Conservation (phyloP, 2,797 vertebrate genomes). For the Sebastes kiyomatsui region DNA sequence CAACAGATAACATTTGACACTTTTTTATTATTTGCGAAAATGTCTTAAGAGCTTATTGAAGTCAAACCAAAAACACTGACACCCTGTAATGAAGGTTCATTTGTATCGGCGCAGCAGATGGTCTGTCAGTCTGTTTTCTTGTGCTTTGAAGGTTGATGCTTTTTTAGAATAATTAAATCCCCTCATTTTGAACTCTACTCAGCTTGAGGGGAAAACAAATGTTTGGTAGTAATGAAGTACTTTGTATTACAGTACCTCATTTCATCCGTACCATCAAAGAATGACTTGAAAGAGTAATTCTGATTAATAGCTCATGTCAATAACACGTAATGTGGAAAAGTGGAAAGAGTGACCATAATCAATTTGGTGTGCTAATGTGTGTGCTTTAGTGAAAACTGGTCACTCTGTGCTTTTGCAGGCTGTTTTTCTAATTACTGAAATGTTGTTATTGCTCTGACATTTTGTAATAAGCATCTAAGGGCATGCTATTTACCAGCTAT, state of each 20-base stretch:
- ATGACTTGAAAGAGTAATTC: slow-evolving; percentile 8
- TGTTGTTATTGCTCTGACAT: slow-evolving; percentile 26
- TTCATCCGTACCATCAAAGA: slow-evolving; percentile 8
- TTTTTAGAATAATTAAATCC: slow-evolving; percentile 25
- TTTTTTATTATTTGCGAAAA: slow-evolving; percentile 25
- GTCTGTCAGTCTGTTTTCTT: slow-evolving; percentile 9
- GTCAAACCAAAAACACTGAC: slow-evolving; percentile 22
- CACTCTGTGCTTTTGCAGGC: not conserved
- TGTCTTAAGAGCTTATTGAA: slow-evolving; percentile 18
- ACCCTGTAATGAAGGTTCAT: slow-evolving; percentile 3
- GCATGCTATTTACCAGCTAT: not conserved
- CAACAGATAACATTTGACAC: not conserved
- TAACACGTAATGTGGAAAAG: slow-evolving; percentile 10
- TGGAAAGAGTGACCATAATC: slow-evolving; percentile 7
- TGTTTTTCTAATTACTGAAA: slow-evolving; percentile 19
- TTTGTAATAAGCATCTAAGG: slow-evolving; percentile 3
- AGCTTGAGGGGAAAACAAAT: not conserved
- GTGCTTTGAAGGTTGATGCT: slow-evolving; percentile 21
- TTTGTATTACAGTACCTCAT: slow-evolving; percentile 2
- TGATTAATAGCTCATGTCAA: slow-evolving; percentile 10
- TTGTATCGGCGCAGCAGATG: slow-evolving; percentile 14
- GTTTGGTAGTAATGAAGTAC: not conserved
- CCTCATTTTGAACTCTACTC: not conserved
- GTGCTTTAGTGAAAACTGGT: not conserved
- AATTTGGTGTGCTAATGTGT: slow-evolving; percentile 19